These are phyloP conservation scores for Phalloptychus januarius DNA, from an alignment of 2,797 vertebrate species.

Conservation along the genomic window DNA sequence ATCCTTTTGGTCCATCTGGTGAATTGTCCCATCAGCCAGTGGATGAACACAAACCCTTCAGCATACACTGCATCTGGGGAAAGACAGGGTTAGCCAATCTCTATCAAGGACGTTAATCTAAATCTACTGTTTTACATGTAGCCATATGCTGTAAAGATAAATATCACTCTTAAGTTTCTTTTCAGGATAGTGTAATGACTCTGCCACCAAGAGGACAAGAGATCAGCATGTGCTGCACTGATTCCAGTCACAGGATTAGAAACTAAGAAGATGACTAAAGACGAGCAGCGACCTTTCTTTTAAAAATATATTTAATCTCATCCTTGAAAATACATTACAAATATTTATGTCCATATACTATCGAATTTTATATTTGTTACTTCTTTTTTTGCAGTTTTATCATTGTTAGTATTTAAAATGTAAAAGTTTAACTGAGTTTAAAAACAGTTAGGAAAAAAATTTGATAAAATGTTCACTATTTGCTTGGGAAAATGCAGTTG, in stretches of 20 bases:
- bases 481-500: neutral
- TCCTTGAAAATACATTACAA: neutral
- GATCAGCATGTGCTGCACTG: constrained; percentile 56
- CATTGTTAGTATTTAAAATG: neutral
- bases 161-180: constrained; percentile 43
- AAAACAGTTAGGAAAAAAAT: neutral
- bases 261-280: constrained; percentile 66
- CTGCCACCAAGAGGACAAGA: constrained; percentile 44
- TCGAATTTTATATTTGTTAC: neutral
- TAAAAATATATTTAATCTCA: neutral
- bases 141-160: constrained; percentile 30
- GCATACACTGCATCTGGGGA: constrained; percentile 7
- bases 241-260: constrained; percentile 65
- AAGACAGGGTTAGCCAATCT: constrained; percentile 9
- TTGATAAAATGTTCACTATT: neutral
- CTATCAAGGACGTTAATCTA: constrained; percentile 34
- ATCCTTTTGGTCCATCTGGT: constrained; percentile 16
- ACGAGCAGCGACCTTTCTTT: constrained; percentile 59
- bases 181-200: constrained; percentile 27
- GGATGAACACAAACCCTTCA: constrained; percentile 13
- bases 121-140: constrained; percentile 27
- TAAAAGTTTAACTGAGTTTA: neutral
- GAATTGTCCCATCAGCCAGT: neutral
- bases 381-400: neutral
- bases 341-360: neutral